Conservation (phyloP, 1,140 invertebrate genomes). For the Ostrea denselamellosa region DNA sequence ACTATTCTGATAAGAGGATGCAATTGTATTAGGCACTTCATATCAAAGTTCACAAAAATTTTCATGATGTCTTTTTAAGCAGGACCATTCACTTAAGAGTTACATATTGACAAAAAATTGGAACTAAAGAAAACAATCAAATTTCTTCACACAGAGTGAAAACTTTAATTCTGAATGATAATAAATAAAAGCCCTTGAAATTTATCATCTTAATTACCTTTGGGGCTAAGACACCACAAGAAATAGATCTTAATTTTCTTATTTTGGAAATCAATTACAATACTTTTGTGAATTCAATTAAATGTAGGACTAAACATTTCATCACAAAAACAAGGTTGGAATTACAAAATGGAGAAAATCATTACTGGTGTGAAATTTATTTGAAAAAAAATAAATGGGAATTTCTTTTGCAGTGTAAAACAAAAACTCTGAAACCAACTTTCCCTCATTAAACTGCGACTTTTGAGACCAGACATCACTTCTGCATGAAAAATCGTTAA, state of each 20-base stretch:
- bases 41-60: too few relatives aligned
- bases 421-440: background rate
- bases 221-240: background rate
- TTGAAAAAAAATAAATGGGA: background rate
- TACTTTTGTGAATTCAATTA: background rate
- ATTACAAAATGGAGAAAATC: background rate
- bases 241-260: background rate
- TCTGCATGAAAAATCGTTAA: background rate
- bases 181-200: too few relatives aligned
- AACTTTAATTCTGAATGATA: too few relatives aligned
- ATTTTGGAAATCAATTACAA: constrained; percentile 4
- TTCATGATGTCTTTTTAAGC: too few relatives aligned
- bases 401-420: constrained; percentile 1
- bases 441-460: background rate
- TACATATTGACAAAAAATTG: too few relatives aligned
- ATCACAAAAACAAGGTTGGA: background rate
- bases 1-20: too few relatives aligned
- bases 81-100: too few relatives aligned
- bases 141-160: too few relatives aligned
- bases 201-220: too few relatives aligned
- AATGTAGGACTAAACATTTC: background rate
- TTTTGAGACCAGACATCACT: background rate
- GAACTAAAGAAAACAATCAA: too few relatives aligned
- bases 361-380: background rate
- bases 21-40: too few relatives aligned